phyloP scores from a whole-genome alignment of 2,797 vertebrate species.

The Tragelaphus oryx region DNA sequence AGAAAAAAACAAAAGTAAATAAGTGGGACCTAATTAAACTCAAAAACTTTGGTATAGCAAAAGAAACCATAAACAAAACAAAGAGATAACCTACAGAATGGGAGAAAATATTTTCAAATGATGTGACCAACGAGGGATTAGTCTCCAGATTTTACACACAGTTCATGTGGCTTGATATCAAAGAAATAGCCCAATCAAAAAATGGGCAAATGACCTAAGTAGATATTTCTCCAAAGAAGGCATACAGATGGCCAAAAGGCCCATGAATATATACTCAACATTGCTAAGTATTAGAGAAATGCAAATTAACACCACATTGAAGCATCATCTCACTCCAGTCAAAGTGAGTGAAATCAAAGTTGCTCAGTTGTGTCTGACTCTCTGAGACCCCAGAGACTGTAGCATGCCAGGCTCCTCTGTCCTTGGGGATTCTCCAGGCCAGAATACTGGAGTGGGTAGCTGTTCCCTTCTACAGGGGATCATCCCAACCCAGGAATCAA shows the following conservation, averaged over 20 bases:
- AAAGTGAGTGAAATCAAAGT: not conserved
- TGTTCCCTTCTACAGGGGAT: not conserved
- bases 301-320: not conserved
- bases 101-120: not conserved
- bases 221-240: not conserved
- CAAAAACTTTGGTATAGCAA: not conserved
- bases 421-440: not conserved
- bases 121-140: not conserved
- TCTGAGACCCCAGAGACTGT: not conserved
- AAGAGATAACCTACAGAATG: not conserved
- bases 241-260: not conserved
- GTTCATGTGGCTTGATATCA: not conserved
- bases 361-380: not conserved
- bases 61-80: not conserved
- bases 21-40: not conserved
- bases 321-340: not conserved
- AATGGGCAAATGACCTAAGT: not conserved
- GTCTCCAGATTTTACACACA: not conserved
- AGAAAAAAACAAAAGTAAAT: not conserved
- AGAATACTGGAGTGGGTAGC: not conserved
- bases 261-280: not conserved
- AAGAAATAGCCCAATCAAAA: not conserved
- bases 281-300: not conserved
- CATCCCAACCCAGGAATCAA: not conserved
- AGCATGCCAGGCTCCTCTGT: not conserved